A percentile compares a stretch with the other conserved stretches of the same genome.
Conservation (phyloP, 2,888 invertebrate species). For the Myopa tessellatipennis region DNA sequence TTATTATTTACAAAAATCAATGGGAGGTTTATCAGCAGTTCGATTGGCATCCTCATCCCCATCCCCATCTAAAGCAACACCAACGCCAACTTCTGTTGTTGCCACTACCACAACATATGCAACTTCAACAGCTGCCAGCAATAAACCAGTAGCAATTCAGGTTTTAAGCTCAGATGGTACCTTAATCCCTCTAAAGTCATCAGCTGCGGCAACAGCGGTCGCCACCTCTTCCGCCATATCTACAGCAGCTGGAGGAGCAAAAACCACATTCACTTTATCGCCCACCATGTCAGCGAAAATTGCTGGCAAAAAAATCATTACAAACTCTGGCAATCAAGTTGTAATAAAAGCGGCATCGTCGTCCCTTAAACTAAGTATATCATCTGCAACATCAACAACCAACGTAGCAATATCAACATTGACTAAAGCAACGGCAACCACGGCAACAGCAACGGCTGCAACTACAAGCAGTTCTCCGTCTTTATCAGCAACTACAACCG, state of each 20-base stretch:
- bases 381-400: constrained; percentile 36
- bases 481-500: background rate
- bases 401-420: constrained; percentile 33
- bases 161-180: constrained; percentile 57
- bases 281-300: constrained; percentile 46
- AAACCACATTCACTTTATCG: constrained; percentile 53
- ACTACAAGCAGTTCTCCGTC: background rate
- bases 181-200: constrained; percentile 52
- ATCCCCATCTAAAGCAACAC: constrained; percentile 17
- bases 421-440: constrained; percentile 38
- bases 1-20: constrained; percentile 67
- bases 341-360: constrained; percentile 48
- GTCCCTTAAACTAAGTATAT: constrained; percentile 28
- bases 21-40: constrained; percentile 50
- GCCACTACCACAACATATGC: constrained; percentile 27
- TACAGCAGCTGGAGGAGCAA: constrained; percentile 36
- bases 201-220: constrained; percentile 31
- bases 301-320: constrained; percentile 51
- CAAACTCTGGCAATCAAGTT: constrained; percentile 48
- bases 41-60: constrained; percentile 40
- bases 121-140: constrained; percentile 30
- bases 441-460: constrained; percentile 30
- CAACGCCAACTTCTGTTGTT: constrained; percentile 22
- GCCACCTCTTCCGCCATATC: constrained; percentile 6
- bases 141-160: constrained; percentile 55